Evolutionary conservation across 2,797 vertebrate species (phyloP).

Genomic region (Neopelma chrysocephalum): DNA sequence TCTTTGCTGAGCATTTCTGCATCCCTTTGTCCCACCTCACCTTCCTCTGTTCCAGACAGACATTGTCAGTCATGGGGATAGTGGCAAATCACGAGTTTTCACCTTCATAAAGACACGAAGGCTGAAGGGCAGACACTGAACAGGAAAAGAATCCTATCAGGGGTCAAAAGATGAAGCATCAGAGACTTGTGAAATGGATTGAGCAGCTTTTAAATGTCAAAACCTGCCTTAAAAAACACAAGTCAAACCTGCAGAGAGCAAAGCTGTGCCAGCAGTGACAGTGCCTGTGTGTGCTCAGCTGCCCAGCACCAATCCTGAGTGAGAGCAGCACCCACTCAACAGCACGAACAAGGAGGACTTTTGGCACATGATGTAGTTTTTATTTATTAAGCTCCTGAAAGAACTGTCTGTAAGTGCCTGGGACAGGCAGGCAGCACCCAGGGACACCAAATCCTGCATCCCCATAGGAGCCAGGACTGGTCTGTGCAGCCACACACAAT

Average conservation of each 20-base stretch:
- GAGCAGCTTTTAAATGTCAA: background rate
- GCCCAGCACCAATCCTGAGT: too few species aligned
- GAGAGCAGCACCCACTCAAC: background rate
- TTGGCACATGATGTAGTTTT: background rate
- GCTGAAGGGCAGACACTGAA: background rate
- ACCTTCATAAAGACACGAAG: background rate
- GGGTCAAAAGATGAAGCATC: background rate
- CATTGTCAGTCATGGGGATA: background rate
- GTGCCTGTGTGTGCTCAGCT: too few species aligned
- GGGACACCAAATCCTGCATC: background rate
- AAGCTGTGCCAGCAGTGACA: background rate
- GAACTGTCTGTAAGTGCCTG: accelerated
- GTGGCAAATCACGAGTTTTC: background rate
- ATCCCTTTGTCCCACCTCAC: background rate
- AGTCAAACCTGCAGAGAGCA: background rate
- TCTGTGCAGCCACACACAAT: background rate
- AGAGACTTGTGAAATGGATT: background rate
- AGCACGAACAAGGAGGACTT: background rate
- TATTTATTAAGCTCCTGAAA: background rate
- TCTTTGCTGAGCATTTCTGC: background rate
- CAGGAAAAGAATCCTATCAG: accelerated
- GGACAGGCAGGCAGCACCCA: background rate
- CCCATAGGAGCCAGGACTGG: accelerated
- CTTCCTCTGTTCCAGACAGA: background rate
- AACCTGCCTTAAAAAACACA: background rate